phyloP scores from a whole-genome alignment of 2,888 invertebrate species.

The Eulithis testata region DNA sequence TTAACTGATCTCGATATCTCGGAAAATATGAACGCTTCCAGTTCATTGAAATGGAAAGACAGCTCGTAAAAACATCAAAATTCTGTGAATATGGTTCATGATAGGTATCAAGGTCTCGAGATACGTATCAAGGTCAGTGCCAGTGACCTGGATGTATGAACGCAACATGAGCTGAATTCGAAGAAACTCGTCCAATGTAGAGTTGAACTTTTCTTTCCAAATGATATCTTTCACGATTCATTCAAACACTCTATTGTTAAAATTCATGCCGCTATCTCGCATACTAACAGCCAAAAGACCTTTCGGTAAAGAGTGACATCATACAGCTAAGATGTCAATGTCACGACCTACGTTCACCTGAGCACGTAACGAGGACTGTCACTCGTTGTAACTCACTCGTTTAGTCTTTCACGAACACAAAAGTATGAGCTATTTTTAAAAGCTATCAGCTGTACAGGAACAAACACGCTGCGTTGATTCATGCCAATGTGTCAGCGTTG shows the following conservation, averaged over 20 bases:
- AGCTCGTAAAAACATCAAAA: too few relatives aligned
- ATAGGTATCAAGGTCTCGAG: too few relatives aligned
- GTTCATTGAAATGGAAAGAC: too few relatives aligned
- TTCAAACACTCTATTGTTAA: conserved; percentile 16
- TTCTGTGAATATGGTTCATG: too few relatives aligned
- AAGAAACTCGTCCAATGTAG: too few relatives aligned
- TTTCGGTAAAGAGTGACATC: conserved; percentile 35
- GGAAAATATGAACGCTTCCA: too few relatives aligned
- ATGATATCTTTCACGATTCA: conserved; percentile 1
- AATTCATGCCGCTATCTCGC: conserved; percentile 24
- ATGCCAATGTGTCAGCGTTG: conserved; percentile 33
- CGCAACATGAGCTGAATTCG: too few relatives aligned
- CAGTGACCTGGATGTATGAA: too few relatives aligned
- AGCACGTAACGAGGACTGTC: conserved; percentile 34
- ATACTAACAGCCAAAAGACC: conserved; percentile 22
- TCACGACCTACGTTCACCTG: conserved; percentile 43
- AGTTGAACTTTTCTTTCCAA: too few relatives aligned
- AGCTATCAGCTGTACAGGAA: conserved; percentile 22
- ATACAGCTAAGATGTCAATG: conserved; percentile 42
- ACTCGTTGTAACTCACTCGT: conserved; percentile 18
- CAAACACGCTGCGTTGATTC: conserved; percentile 33
- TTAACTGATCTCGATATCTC: too few relatives aligned
- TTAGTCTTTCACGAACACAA: conserved; percentile 26
- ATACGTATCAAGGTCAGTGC: too few relatives aligned
- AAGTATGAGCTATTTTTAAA: conserved; percentile 31